These are phyloP conservation scores for Acropternis orthonyx DNA, from an alignment of 2,797 vertebrate species.

Conservation along the genomic window DNA sequence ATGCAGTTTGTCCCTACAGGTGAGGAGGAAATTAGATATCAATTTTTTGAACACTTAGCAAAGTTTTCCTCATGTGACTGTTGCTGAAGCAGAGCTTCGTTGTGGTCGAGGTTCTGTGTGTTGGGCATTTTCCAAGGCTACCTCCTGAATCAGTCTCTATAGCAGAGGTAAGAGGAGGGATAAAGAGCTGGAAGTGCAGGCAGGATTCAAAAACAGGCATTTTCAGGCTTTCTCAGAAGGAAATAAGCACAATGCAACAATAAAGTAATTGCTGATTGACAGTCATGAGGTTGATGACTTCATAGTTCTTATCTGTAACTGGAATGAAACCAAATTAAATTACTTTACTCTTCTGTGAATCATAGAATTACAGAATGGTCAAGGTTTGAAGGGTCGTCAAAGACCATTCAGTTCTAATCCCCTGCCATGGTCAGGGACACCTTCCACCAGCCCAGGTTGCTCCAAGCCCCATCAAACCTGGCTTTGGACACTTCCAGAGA, in stretches of 20 bases:
- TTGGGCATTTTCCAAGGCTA: background rate
- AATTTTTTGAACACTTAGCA: background rate
- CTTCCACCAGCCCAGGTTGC: rapidly evolving
- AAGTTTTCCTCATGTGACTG: background rate
- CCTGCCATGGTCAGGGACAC: background rate
- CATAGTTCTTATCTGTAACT: background rate
- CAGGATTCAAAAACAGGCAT: background rate
- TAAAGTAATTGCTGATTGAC: background rate
- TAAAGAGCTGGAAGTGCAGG: background rate
- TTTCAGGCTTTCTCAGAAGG: background rate
- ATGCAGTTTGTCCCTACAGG: background rate
- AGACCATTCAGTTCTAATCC: background rate
- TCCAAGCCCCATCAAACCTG: rapidly evolving
- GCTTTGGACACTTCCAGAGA: background rate
- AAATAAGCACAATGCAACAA: background rate
- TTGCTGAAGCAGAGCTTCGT: background rate
- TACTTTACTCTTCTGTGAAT: background rate
- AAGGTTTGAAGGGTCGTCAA: background rate
- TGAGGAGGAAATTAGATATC: background rate
- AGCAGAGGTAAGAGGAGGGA: background rate
- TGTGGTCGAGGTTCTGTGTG: background rate
- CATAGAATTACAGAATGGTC: background rate
- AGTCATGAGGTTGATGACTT: background rate
- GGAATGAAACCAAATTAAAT: background rate
- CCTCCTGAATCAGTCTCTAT: background rate